These are phyloP conservation scores for Clytia hemisphaerica DNA, from an alignment of 30 jellyfish, hydroid and myxozoan genomes.

Conservation along the genomic window DNA sequence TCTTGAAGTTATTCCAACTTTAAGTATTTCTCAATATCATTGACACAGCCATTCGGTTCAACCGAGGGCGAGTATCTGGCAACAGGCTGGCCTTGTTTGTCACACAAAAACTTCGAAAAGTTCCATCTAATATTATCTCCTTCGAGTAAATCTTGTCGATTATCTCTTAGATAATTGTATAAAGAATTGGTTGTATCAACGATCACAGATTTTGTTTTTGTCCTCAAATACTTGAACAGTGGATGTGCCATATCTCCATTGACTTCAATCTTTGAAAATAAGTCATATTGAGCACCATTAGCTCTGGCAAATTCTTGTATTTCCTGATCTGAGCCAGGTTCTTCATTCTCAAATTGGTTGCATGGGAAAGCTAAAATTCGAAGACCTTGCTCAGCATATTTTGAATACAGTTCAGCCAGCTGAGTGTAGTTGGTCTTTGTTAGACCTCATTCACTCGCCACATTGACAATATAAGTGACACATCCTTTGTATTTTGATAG, in stretches of 20 bases:
- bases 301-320: constrained; percentile 54
- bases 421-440: constrained; percentile 84
- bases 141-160: constrained; percentile 51
- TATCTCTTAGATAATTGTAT: constrained; percentile 45
- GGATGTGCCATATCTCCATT: constrained; percentile 76
- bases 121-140: constrained; percentile 79
- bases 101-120: constrained; percentile 62
- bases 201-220: too few species aligned
- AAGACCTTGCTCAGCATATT: constrained; percentile 75
- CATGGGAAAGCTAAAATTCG: constrained; percentile 86
- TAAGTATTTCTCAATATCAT: constrained; percentile 80
- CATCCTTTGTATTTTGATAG: constrained; percentile 53
- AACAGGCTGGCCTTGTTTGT: constrained; percentile 60
- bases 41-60: constrained; percentile 61
- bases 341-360: constrained; percentile 77
- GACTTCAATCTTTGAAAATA: constrained; percentile 68
- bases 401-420: constrained; percentile 66
- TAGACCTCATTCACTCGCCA: constrained; percentile 83
- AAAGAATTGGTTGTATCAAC: constrained; percentile 62
- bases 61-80: constrained; percentile 66
- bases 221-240: constrained; percentile 41
- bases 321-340: constrained; percentile 78
- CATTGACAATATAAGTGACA: constrained; percentile 58
- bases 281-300: constrained; percentile 71
- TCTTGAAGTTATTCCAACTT: too few species aligned